Evolutionary conservation across 2,888 invertebrate genomes (phyloP), one percentile per base, ranked within the genome.

Genomic region (Amaurobius ferox): DNA sequence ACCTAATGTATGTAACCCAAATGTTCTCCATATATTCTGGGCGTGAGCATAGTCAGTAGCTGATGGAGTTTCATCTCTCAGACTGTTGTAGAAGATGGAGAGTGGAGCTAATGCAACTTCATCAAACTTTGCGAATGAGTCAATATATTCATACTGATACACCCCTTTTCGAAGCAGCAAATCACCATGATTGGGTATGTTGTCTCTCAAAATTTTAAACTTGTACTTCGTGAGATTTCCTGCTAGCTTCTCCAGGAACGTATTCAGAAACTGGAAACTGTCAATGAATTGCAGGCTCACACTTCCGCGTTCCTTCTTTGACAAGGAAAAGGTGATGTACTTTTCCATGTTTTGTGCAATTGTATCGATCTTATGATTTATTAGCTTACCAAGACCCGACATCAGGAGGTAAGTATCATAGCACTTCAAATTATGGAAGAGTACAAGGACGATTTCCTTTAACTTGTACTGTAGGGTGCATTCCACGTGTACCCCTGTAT

Each of bases 71-170:
- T 90, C 89, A 3, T 87, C n/a, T n/a, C n/a, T n/a, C n/a, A n/a
- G n/a, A n/a, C n/a, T n/a, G n/a, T n/a, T n/a, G n/a, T n/a, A n/a
- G n/a, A n/a, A n/a, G n/a, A n/a, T n/a, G n/a, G n/a, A n/a, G n/a
- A n/a, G n/a, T n/a, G n/a, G n/a, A n/a, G n/a, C n/a, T n/a, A n/a
- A n/a, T n/a, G n/a, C n/a, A n/a, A n/a, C n/a, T n/a, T n/a, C n/a
- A n/a, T n/a, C n/a, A 81, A 89, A 90, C 55, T 74, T 87, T 29
- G 87, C 77, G 67, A 79, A 87, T 32, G 86, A 88, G 30, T 89
- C 86, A 86, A 90, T 89, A 68, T 89, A 90, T 29, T 90, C 89
- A 87, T 90, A 90, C 16, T 89, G 89, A 79, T 89, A 90, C 7
- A 90, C 87, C 23, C 89, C 89, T 83, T 90, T 90, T 62, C 44